Base-by-base conservation (phyloP, 2,113 vertebrate genomes). In the Ammospiza caudacuta region DNA sequence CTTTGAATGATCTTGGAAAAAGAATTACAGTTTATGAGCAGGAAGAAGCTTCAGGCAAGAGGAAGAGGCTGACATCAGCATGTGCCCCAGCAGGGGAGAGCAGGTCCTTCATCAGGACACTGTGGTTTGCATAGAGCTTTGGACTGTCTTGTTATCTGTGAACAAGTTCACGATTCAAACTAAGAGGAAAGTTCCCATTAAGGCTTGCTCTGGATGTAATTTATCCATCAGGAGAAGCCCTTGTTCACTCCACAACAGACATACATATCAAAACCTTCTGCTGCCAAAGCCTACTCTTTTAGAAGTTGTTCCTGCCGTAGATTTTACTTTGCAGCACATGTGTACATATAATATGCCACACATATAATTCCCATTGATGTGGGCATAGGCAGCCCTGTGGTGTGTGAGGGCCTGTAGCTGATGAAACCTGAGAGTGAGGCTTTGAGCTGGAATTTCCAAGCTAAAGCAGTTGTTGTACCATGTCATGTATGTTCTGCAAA, bases 21-120 rank as follows among this genome's bases (percentile, higher is more conserved):
- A 49, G 25, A 39, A 25, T 64, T 55, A 9, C 6, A 20, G 15
- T 6, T 43, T 74, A 25, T 5, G 5, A 51, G 33, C 29, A 31
- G 31, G 16, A 73, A 43, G 39, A 63, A 12, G 33, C 37, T 70
- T 10, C 3, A 28, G 47, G 35, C 18, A 72, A 51, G 49, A 27
- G 49, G 49, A 51, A 10, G 25, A 51, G 25, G 25, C 37, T 46
- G 39, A 33, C 4, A 33, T 43, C 54, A 61, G 28, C 13, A 17
- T 0, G 0, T 25, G 13, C 2, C 23, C 55, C 14, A n/a, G 24
- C 0, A 21, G 75, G 31, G 47, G 57, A 79, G 28, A 73, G 5
- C 16, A 51, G 28, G 41, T 35, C 44, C 41, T 43, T 66, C 35
- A 7, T n/a, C 51, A 68, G 58, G 47, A 43, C n/a, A 31, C 22